Base-by-base conservation (phyloP, 2,113 vertebrate species). In the Oreochromis aureus region DNA sequence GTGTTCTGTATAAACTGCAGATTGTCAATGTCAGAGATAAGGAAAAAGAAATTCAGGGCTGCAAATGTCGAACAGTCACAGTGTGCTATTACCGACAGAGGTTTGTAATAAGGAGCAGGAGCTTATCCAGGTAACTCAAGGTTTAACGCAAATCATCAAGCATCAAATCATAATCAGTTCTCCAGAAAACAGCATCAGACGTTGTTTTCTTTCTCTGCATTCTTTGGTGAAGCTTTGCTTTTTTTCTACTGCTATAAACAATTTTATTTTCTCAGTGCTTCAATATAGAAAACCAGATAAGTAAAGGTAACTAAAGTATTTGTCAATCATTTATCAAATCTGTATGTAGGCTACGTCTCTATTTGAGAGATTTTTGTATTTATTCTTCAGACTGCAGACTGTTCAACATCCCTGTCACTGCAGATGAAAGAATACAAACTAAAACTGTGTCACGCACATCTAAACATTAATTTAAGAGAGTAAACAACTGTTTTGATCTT, bases 11-110 rank as follows among this genome's bases (percentile, higher is more conserved):
- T 32, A 63, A 80, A 82, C 51, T 19, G 69, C 2, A 81, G 10
- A 59, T 46, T 27, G 80, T 86, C 90, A 89, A 73, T 81, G 86
- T 81, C 84, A 85, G 55, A 5, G 88, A 93, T 89, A 86, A 91
- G 61, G 54, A 83, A 16, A 53, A 59, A n/a, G 6, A 54, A 46
- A 80, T 55, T 2, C 71, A 44, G 6, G 10, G 24, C 24, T 32
- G 7, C 51, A 83, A 54, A 19, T 24, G 7, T 0, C n/a, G 0
- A 27, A 53, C 46, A 32, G 2, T 8, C 27, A 3, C 71, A 51
- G 71, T 19, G 44, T 48, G 9, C 3, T 2, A 2, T 48, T 48
- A 32, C 16, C 4, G 0, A 27, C 69, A 73, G 16, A 34, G 69
- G 39, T 27, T 44, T 46, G 0, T 9, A 78, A 12, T 76, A 78